These are phyloP conservation scores for Phaedon cochleariae DNA, from an alignment of 2,888 invertebrate genomes.

Conservation along the genomic window DNA sequence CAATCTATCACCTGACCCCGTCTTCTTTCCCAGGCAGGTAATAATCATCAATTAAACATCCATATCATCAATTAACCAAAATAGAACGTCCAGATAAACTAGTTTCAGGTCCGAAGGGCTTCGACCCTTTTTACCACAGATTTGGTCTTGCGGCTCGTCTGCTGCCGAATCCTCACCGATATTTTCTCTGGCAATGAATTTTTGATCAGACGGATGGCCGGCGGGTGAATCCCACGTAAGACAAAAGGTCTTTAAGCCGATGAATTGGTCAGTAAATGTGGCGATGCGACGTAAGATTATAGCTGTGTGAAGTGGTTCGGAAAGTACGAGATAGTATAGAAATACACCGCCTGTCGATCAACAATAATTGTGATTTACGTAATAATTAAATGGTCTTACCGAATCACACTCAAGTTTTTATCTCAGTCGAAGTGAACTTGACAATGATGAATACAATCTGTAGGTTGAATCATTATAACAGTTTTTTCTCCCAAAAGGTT, in stretches of 20 bases:
- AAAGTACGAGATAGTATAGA: too few relatives aligned
- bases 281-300: too few relatives aligned
- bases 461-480: too few relatives aligned
- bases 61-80: slow-evolving; percentile 36
- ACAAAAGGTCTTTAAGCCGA: neutral
- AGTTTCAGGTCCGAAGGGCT: slow-evolving; percentile 28
- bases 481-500: too few relatives aligned
- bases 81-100: slow-evolving; percentile 27
- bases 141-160: slow-evolving; percentile 22
- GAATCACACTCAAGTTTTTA: too few relatives aligned
- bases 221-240: neutral
- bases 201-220: neutral
- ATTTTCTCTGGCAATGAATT: slow-evolving; percentile 10
- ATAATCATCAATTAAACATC: slow-evolving; percentile 36
- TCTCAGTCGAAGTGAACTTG: too few relatives aligned
- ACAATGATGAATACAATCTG: too few relatives aligned
- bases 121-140: slow-evolving; percentile 31
- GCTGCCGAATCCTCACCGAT: slow-evolving; percentile 22
- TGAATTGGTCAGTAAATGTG: too few relatives aligned
- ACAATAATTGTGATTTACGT: too few relatives aligned
- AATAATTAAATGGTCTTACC: too few relatives aligned
- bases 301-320: too few relatives aligned
- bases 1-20: slow-evolving; percentile 15
- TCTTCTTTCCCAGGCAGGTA: slow-evolving; percentile 30
- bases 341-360: too few relatives aligned